Percentiles rank a stretch among this genome's conserved stretches.
phyloP scores from a whole-genome alignment of 1,140 invertebrate genomes.

The Portunus trituberculatus region DNA sequence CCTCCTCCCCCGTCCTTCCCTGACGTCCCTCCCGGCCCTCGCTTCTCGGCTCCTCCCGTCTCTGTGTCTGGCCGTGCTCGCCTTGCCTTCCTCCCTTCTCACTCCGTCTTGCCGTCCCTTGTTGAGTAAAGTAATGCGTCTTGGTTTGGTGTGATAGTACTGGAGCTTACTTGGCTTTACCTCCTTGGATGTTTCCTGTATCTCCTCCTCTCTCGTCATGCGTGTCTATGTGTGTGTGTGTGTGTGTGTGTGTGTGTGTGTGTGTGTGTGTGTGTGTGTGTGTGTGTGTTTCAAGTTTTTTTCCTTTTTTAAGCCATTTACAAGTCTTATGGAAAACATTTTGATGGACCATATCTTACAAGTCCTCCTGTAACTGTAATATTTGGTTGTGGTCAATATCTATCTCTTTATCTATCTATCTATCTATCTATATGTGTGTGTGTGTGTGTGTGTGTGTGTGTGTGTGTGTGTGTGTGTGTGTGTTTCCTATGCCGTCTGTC shows the following conservation, averaged over 20 bases:
- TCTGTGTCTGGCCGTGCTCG: background rate
- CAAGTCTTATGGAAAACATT: too few species aligned
- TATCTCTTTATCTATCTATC: too few species aligned
- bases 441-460: conserved; percentile 11
- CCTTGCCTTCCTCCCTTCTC: background rate
- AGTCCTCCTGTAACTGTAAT: too few species aligned
- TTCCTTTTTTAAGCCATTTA: too few species aligned
- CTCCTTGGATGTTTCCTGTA: background rate
- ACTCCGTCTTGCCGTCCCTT: background rate
- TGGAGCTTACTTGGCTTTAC: background rate
- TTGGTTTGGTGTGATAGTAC: background rate
- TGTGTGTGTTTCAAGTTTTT: conserved; percentile 6
- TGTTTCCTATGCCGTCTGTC: background rate
- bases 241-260: background rate
- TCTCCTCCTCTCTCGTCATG: background rate
- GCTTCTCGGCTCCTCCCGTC: background rate
- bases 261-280: conserved; percentile 20
- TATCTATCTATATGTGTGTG: too few species aligned
- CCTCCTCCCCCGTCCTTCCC: background rate
- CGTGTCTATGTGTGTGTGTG: background rate
- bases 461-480: conserved; percentile 17
- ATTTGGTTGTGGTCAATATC: too few species aligned
- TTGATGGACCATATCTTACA: too few species aligned
- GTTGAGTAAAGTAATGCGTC: background rate
- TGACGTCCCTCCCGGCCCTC: background rate